Evolutionary conservation across 2,888 invertebrate species (phyloP), one percentile per base, ranked within the genome.

Genomic region (Nymphalis polychloros): DNA sequence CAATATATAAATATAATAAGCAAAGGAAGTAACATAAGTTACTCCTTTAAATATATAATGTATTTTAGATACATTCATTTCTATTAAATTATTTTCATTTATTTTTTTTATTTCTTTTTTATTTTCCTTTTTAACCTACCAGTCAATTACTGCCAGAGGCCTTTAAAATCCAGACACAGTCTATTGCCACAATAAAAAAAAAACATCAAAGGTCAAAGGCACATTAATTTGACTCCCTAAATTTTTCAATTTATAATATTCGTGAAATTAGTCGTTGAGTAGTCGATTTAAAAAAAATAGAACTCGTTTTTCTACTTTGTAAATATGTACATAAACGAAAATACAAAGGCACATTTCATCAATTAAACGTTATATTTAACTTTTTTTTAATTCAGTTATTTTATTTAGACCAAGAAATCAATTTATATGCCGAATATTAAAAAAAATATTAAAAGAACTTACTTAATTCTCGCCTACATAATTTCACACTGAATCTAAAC

Each of bases 161-260:
- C 69, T 64, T 47, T 57, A 20, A 55, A 13, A 48, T 41, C 4
- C 41, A 13, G 55, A 46, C 19, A 27, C 19, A 27, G 23, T 20
- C 27, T 46, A 16, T 41, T n/a, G 19, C 35, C 20, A 17, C 3
- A 48, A 27, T 27, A 46, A 61, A 60, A 46, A 35, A 52, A 41
- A 48, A 52, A 46, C 59, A 66, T 7, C 67, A 63, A 59, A 23
- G 69, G 74, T 67, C 71, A 64, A 63, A 63, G 75, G 71, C 65
- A 70, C 67, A 74, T 82, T 80, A 57, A 82, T 89, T 91, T 80
- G 92, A 90, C 92, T 92, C 92, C 92, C 92, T 92, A 91, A 92
- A 91, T 90, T 92, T 90, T 90, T 90, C 92, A 92, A 92, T 92
- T 92, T 90, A 79, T 87, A 82, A 83, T 81, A 78, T 80, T 83